These are phyloP conservation scores for Cairina moschata DNA, from an alignment of 2,113 vertebrate species.

Conservation along the genomic window DNA sequence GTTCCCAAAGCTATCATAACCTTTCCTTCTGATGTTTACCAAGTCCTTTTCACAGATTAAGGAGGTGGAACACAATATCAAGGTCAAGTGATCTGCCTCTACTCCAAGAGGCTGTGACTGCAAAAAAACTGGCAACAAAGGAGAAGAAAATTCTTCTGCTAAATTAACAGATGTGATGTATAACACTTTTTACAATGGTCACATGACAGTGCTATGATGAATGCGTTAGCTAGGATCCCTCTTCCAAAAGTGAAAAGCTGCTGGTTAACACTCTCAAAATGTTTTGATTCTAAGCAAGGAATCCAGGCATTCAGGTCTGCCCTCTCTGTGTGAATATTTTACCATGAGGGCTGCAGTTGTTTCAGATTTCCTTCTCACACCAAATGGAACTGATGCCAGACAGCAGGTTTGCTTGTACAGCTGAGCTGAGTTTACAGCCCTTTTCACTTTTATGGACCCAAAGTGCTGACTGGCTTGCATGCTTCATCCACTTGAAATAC, in stretches of 20 bases:
- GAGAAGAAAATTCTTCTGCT: neutral
- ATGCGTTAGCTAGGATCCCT: neutral
- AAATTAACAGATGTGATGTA: neutral
- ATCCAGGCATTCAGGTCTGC: neutral
- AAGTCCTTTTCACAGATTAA: neutral
- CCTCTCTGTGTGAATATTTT: neutral
- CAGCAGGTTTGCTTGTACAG: conserved; percentile 48
- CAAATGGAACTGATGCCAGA: conserved; percentile 41
- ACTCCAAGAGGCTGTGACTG: neutral
- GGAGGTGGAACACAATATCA: neutral
- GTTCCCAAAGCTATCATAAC: neutral
- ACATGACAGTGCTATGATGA: neutral
- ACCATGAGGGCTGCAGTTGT: neutral
- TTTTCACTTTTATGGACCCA: neutral
- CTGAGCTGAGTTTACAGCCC: conserved; percentile 44
- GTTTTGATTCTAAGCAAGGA: neutral
- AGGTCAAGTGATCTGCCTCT: neutral
- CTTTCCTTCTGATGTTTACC: neutral
- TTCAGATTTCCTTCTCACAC: conserved; percentile 38
- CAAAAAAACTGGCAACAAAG: neutral
- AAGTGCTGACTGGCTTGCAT: neutral
- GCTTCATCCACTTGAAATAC: conserved; percentile 7
- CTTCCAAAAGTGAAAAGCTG: neutral
- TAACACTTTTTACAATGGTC: neutral
- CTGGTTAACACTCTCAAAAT: neutral